Evolutionary conservation across 2,113 vertebrate genomes (phyloP).

Genomic region (Nesogale talazaci): DNA sequence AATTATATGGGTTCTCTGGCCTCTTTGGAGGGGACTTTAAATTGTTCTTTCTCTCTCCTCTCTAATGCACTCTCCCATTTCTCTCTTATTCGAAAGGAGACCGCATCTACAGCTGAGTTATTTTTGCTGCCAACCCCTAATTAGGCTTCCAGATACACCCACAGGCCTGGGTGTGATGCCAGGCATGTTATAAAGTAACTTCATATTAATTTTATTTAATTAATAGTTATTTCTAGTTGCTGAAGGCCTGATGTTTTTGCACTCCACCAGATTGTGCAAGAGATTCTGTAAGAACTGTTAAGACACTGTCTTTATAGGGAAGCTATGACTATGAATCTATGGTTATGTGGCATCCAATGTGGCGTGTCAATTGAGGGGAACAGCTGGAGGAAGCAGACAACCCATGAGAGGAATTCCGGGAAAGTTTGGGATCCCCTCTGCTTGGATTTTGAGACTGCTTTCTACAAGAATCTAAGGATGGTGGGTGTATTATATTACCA

Average conservation of each 20-base stretch:
- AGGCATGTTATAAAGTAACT: neutral
- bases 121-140: conserved; percentile 32
- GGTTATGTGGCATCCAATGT: neutral
- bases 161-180: neutral
- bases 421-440: neutral
- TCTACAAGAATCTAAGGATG: neutral
- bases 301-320: neutral
- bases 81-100: conserved; percentile 4
- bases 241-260: neutral
- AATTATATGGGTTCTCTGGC: neutral
- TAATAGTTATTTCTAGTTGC: neutral
- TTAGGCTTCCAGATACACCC: conserved; percentile 28
- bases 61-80: conserved; percentile 36
- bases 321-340: neutral
- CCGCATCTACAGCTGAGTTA: neutral
- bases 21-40: conserved; percentile 78
- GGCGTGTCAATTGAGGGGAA: neutral
- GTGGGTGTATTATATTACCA: neutral
- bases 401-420: neutral
- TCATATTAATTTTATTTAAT: conserved; percentile 22
- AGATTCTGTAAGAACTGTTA: neutral
- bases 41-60: conserved; percentile 62
- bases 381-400: neutral
- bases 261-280: neutral
- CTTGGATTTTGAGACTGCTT: neutral